Percentiles rank a stretch among this genome's conserved stretches.
Evolutionary conservation across 2,888 invertebrate genomes (phyloP).

Genomic region (Eurois occulta): DNA sequence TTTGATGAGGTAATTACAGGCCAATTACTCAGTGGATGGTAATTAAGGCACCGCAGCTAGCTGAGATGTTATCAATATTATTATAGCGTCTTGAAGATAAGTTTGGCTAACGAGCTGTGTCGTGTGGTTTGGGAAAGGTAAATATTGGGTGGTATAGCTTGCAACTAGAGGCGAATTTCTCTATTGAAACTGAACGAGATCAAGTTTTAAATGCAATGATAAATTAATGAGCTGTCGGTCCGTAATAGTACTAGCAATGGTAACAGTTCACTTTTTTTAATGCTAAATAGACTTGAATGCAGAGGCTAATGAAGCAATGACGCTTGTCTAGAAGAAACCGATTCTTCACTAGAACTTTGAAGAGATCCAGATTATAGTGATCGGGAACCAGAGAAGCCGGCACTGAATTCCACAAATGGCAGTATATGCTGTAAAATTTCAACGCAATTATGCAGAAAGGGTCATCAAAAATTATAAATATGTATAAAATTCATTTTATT

Average conservation of each 20-base stretch:
- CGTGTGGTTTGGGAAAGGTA: slow-evolving; percentile 30
- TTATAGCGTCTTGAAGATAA: slow-evolving; percentile 53
- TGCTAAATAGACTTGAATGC: neutral
- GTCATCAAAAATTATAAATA: slow-evolving; percentile 4
- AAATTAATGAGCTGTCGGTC: neutral
- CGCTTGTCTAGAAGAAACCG: too few species aligned
- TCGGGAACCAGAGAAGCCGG: neutral
- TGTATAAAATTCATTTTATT: neutral
- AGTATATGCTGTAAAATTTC: too few species aligned
- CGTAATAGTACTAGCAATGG: too few species aligned
- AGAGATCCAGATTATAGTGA: neutral
- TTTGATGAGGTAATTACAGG: slow-evolving; percentile 70
- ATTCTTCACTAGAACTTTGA: too few species aligned
- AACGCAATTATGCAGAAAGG: neutral
- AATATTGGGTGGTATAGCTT: slow-evolving; percentile 21
- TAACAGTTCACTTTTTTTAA: neutral
- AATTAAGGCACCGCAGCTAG: slow-evolving; percentile 63
- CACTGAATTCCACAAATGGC: neutral
- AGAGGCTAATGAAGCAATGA: neutral
- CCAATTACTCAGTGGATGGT: slow-evolving; percentile 68
- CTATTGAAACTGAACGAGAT: neutral
- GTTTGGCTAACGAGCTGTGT: slow-evolving; percentile 59
- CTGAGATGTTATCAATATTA: slow-evolving; percentile 65
- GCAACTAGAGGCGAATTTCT: neutral
- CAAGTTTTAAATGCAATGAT: neutral